Evolutionary conservation across 1,140 invertebrate species (phyloP).

Genomic region (Aphis craccivora): DNA sequence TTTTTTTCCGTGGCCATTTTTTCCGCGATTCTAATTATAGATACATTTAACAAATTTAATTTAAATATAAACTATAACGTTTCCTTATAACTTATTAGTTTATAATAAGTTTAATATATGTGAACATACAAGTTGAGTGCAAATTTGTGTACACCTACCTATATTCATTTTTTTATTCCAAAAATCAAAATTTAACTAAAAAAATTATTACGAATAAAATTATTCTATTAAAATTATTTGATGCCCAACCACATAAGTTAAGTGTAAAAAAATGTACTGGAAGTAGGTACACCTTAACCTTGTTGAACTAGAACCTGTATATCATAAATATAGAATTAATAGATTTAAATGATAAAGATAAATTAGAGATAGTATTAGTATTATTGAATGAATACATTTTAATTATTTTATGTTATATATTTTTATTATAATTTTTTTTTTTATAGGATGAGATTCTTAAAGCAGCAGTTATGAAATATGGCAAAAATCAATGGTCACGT

Average conservation of each 20-base stretch:
- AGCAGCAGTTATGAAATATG: conserved; percentile 99
- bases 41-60: neutral
- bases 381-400: neutral
- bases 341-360: neutral
- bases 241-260: no score
- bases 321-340: no score
- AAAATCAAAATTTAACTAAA: no score
- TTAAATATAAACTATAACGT: neutral
- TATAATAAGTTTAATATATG: neutral
- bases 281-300: no score
- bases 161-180: no score
- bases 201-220: no score
- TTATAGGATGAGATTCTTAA: conserved; percentile 99
- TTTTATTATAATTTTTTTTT: conserved; percentile 56
- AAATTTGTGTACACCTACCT: no score
- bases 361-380: neutral
- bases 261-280: no score
- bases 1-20: no score
- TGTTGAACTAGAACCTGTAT: no score
- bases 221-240: no score
- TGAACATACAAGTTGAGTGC: neutral
- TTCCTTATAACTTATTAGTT: neutral
- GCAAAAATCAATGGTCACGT: conserved; percentile 99
- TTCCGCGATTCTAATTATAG: no score
- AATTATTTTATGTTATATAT: neutral